A percentile compares a stretch with the other conserved stretches of the same genome.
These are phyloP conservation scores for Lasioglossum pauxillum DNA, from an alignment of 2,888 invertebrate genomes.

Conservation along the genomic window DNA sequence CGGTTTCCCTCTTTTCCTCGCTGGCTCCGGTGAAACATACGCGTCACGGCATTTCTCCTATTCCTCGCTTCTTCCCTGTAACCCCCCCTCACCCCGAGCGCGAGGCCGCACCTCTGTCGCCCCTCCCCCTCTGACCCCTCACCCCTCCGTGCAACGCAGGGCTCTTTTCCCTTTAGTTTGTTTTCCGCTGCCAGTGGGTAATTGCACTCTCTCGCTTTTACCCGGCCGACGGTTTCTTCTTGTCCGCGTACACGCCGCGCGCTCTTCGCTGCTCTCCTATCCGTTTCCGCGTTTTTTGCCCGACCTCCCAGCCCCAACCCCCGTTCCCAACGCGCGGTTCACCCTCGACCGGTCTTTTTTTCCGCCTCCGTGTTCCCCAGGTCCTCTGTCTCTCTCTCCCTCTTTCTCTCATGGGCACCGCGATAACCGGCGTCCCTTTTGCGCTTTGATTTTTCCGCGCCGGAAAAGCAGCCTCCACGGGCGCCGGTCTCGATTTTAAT, in stretches of 20 bases:
- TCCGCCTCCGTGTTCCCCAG: not conserved
- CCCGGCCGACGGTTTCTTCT: slow-evolving; percentile 76
- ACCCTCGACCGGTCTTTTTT: not conserved
- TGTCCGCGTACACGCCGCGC: slow-evolving; percentile 59
- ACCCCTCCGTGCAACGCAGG: slow-evolving; percentile 7
- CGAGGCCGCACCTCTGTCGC: slow-evolving; percentile 10
- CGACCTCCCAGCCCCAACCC: slow-evolving; percentile 16
- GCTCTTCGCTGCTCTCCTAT: slow-evolving; percentile 57
- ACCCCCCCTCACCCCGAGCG: not conserved
- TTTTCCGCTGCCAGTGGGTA: slow-evolving; percentile 82
- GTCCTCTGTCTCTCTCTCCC: not conserved
- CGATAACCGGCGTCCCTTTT: slow-evolving; percentile 5
- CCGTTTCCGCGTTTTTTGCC: slow-evolving; percentile 76
- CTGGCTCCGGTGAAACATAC: slow-evolving; percentile 61
- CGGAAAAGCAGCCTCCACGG: slow-evolving; percentile 29
- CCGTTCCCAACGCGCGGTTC: not conserved
- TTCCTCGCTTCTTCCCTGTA: slow-evolving; percentile 50
- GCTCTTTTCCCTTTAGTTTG: slow-evolving; percentile 78
- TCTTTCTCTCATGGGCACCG: not conserved
- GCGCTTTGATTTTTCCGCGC: slow-evolving; percentile 39
- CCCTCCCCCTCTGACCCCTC: slow-evolving; percentile 19
- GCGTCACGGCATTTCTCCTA: slow-evolving; percentile 69
- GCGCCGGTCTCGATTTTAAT: slow-evolving; percentile 51
- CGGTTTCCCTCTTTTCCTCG: slow-evolving; percentile 58
- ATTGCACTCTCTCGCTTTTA: slow-evolving; percentile 81